A percentile compares a stretch with the other conserved stretches of the same genome.
phyloP scores from a whole-genome alignment of 2,888 invertebrate species.

The Habrosyne pyritoides region DNA sequence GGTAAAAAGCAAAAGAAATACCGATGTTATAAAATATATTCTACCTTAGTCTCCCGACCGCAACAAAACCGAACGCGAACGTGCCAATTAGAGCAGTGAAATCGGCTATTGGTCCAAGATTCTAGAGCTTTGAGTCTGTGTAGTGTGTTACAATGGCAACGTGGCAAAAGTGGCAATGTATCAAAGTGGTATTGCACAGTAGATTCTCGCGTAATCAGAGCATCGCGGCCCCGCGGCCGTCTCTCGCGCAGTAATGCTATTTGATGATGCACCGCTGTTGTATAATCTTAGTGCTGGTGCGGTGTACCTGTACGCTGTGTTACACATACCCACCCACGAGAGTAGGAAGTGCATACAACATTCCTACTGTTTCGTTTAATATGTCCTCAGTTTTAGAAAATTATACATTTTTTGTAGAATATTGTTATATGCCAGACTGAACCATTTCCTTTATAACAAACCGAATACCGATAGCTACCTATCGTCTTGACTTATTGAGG shows the following conservation, averaged over 20 bases:
- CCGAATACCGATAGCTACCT: no score
- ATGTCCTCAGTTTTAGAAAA: slow-evolving; percentile 47
- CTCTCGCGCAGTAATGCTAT: slow-evolving; percentile 26
- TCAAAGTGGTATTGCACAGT: slow-evolving; percentile 46
- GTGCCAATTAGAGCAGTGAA: slow-evolving; percentile 61
- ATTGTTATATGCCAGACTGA: not conserved
- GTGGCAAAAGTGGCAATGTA: slow-evolving; percentile 39
- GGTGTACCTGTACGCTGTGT: slow-evolving; percentile 44
- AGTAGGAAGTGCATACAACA: slow-evolving; percentile 67
- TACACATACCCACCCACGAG: slow-evolving; percentile 64
- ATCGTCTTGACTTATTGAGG: slow-evolving; percentile 8
- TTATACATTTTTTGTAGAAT: not conserved
- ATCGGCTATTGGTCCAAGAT: slow-evolving; percentile 58
- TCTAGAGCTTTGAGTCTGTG: slow-evolving; percentile 31
- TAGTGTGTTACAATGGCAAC: slow-evolving; percentile 11
- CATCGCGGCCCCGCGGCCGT: slow-evolving; percentile 47
- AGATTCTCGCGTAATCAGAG: slow-evolving; percentile 66
- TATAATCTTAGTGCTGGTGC: slow-evolving; percentile 41
- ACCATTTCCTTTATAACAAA: not conserved
- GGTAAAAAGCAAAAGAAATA: slow-evolving; percentile 18
- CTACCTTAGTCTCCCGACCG: slow-evolving; percentile 36
- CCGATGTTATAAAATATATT: slow-evolving; percentile 28
- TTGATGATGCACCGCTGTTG: slow-evolving; percentile 48
- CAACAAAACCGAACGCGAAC: slow-evolving; percentile 51
- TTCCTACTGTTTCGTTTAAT: slow-evolving; percentile 76